Evolutionary conservation across 1,140 invertebrate genomes (phyloP), one percentile per base, ranked within the genome.

Genomic region (Hycleus phaleratus): DNA sequence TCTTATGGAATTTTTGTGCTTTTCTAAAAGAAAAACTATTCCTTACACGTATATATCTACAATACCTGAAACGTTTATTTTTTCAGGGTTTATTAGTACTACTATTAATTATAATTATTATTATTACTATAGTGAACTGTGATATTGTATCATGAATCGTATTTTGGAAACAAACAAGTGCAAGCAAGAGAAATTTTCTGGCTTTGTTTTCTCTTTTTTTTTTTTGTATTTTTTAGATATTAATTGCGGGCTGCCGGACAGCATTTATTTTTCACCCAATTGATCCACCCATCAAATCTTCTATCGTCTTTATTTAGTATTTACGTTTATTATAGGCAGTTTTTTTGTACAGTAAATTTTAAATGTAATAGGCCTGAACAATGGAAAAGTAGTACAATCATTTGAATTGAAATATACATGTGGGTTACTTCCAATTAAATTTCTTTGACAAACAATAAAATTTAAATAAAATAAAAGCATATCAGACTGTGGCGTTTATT

Each of bases 91-190:
- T 18, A 32, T 32, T 32, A 32, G 32, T 32, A 32, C 32, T 32
- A 32, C 32, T 7, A 32, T 32, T 32, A 32, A 32, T 32, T 32
- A 32, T 32, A 32, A 32, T 32, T 32, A 32, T 32, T 32, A 32
- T 32, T 32, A 4, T 66, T 65, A 57, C 65, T 68, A 62, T 65
- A 69, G 66, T 69, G 62, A 69, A 69, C 68, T 69, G 68, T 69
- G 68, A 69, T 69, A 69, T 57, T 59, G 58, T 47, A 61, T 56
- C 55, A 60, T 44, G 42, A 47, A 40, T 49, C 46, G 47, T 54
- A 47, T 53, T 53, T 42, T 53, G 46, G 45, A 52, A 52, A 32
- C 4, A 32, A 32, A 7, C 7, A 7, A 5, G 32, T 32, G 32
- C 32, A 32, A 5, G 32, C 32, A 5, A 32, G 7, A 32, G 1